phyloP scores from a whole-genome alignment of 1,140 invertebrate species.

The Halyomorpha halys region DNA sequence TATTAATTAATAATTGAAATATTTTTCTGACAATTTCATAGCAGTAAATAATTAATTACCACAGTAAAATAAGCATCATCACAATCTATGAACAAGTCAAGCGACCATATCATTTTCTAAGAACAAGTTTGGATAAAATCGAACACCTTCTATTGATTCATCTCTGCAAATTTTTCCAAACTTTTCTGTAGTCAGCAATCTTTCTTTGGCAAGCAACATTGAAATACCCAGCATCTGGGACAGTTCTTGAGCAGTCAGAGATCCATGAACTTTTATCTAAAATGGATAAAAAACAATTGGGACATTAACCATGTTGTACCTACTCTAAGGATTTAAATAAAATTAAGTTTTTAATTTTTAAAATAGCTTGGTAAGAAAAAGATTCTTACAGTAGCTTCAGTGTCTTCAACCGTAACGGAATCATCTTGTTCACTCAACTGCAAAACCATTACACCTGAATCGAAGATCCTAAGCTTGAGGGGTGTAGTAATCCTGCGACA shows the following conservation, averaged over 20 bases:
- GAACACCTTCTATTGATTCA: constrained; percentile 83
- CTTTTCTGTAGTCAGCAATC: constrained; percentile 71
- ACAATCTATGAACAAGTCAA: neutral
- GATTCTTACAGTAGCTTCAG: constrained; percentile 12
- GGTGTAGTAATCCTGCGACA: constrained; percentile 62
- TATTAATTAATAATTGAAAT: neutral
- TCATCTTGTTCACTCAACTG: constrained; percentile 58
- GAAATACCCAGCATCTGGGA: constrained; percentile 71
- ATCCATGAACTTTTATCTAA: constrained; percentile 60
- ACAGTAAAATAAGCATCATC: neutral
- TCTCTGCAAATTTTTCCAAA: constrained; percentile 80
- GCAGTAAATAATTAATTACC: neutral
- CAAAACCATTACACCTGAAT: constrained; percentile 82
- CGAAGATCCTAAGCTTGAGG: constrained; percentile 70
- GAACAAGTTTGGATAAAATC: constrained; percentile 87
- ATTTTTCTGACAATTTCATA: neutral
- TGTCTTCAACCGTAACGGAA: constrained; percentile 59
- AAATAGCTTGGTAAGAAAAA: too few relatives aligned
- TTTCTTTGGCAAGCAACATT: constrained; percentile 78
- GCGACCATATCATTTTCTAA: constrained; percentile 34
- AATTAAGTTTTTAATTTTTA: too few relatives aligned
- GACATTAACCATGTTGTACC: too few relatives aligned
- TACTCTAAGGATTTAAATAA: too few relatives aligned
- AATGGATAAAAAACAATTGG: neutral
- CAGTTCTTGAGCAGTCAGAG: constrained; percentile 74